phyloP scores from a whole-genome alignment of 1,140 invertebrate species.

The Drosophila tristis region DNA sequence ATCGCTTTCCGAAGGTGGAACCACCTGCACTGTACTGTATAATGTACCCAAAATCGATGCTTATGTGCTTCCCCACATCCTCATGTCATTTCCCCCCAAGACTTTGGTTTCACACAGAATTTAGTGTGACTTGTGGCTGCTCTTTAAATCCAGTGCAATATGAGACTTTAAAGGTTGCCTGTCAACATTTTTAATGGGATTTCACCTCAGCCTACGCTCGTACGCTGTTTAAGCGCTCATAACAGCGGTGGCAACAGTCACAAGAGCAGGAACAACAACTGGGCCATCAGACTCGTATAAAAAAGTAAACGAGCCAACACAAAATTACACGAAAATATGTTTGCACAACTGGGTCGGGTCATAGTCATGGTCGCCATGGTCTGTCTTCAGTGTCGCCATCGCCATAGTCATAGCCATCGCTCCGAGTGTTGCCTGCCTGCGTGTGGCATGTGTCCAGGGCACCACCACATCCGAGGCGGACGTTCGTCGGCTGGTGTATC shows the following conservation, averaged over 20 bases:
- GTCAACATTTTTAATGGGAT: conserved; percentile 1
- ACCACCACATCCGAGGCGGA: conserved; percentile 36
- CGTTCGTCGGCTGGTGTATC: conserved; percentile 50
- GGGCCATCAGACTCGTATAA: conserved; percentile 43
- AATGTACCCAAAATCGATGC: no score
- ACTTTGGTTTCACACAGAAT: not conserved
- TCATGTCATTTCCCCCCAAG: no score
- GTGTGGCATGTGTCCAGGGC: conserved; percentile 44
- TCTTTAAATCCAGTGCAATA: not conserved
- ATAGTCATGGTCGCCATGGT: conserved; percentile 11
- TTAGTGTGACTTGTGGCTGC: not conserved
- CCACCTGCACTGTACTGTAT: no score
- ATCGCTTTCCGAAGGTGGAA: no score
- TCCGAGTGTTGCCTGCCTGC: conserved; percentile 27
- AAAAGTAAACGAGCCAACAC: conserved; percentile 64
- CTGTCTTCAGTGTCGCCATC: no score
- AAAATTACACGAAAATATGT: conserved; percentile 79
- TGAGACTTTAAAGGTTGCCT: not conserved
- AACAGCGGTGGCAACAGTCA: conserved; percentile 17
- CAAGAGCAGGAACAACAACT: conserved; percentile 42
- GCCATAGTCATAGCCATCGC: not conserved
- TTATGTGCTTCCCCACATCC: no score
- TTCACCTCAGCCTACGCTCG: not conserved
- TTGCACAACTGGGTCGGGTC: conserved; percentile 65
- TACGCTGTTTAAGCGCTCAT: conserved; percentile 14